Evolutionary conservation across 2,888 invertebrate species (phyloP).

Genomic region (Drosophila meridiana): DNA sequence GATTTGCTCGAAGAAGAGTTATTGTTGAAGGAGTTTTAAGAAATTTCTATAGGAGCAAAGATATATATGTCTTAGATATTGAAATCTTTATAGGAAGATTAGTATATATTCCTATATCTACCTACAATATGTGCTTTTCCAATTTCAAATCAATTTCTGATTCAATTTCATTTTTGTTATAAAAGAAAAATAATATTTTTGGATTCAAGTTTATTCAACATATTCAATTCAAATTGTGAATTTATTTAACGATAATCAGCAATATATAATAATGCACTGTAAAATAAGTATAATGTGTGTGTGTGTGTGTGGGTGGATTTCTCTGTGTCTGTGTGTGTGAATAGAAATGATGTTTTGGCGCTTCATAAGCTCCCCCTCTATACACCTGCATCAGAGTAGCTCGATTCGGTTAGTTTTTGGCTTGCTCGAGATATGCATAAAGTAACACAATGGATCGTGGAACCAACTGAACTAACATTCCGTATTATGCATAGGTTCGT

Average conservation of each 20-base stretch:
- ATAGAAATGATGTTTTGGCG: constrained; percentile 42
- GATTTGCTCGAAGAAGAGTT: no score
- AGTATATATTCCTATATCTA: background rate
- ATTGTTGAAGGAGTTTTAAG: no score
- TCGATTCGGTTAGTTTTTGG: constrained; percentile 2
- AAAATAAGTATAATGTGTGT: constrained; percentile 65
- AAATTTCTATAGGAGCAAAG: no score
- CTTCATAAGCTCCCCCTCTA: constrained; percentile 50
- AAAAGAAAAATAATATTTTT: constrained; percentile 24
- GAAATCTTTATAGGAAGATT: no score
- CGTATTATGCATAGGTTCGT: constrained; percentile 12
- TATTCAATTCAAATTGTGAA: constrained; percentile 78
- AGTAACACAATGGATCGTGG: constrained; percentile 22
- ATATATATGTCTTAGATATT: no score
- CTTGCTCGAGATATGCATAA: constrained; percentile 39
- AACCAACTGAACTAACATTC: constrained; percentile 27
- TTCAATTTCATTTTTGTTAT: background rate
- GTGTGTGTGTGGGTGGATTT: constrained; percentile 27
- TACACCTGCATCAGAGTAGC: constrained; percentile 23
- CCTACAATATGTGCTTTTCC: background rate
- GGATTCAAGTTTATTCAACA: constrained; percentile 69
- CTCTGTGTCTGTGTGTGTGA: constrained; percentile 23
- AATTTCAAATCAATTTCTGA: background rate
- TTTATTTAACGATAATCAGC: constrained; percentile 81
- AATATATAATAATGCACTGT: constrained; percentile 79